These are phyloP conservation scores for Onychostruthus taczanowskii DNA, from an alignment of 2,113 vertebrate species.

Conservation along the genomic window DNA sequence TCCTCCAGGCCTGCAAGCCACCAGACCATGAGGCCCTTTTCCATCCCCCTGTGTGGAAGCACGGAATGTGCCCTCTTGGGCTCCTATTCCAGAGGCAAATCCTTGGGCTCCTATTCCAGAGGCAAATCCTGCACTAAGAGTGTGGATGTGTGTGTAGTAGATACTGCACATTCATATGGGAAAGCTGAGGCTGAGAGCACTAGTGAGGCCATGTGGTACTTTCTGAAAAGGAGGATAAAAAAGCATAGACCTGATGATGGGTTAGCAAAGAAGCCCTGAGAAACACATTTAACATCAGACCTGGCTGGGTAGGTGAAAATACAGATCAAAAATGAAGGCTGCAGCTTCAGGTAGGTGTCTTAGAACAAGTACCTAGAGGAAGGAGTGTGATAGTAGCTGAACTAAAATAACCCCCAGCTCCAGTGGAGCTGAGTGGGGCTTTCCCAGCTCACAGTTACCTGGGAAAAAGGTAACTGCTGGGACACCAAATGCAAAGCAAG, in stretches of 20 bases:
- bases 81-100: background rate
- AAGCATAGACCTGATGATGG: background rate
- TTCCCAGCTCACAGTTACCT: background rate
- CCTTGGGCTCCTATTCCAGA: background rate
- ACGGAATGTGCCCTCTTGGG: background rate
- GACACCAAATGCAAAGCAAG: background rate
- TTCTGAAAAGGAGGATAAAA: background rate
- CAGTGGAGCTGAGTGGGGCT: no score
- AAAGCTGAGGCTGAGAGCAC: background rate
- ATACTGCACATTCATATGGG: accelerated
- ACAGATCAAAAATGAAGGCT: background rate
- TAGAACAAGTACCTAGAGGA: accelerated
- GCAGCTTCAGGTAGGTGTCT: background rate
- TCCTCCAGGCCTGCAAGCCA: background rate
- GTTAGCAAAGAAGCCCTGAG: background rate
- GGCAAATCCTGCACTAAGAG: background rate
- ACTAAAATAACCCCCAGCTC: background rate
- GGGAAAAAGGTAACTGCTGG: background rate
- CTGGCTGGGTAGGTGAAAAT: background rate
- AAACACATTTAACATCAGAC: background rate
- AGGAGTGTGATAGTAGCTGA: background rate
- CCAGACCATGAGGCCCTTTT: background rate
- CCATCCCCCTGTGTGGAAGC: no score
- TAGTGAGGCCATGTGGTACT: accelerated
- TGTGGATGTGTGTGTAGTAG: background rate